Evolutionary conservation across 53 echinoderm and acorn worm genomes (phyloP).

Genomic region (Echinometra lucunter): DNA sequence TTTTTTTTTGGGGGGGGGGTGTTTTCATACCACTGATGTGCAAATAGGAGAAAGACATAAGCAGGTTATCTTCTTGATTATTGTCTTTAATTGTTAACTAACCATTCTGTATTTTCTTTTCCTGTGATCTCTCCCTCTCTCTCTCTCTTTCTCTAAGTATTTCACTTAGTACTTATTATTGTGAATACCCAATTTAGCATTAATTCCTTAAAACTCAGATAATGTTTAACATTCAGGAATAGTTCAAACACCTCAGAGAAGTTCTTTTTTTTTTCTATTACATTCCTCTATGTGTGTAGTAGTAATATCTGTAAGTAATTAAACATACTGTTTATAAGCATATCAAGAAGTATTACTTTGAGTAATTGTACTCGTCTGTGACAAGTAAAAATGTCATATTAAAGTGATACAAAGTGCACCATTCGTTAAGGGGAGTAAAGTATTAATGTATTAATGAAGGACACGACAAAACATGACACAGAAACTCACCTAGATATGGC

Average conservation of each 20-base stretch:
- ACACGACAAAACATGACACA: too few relatives aligned
- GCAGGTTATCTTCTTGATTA: too few relatives aligned
- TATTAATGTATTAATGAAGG: too few relatives aligned
- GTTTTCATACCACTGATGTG: background rate
- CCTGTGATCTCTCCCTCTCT: too few relatives aligned
- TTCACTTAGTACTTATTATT: too few relatives aligned
- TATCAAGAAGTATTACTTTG: background rate
- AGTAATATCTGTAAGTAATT: background rate
- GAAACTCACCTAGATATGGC: too few relatives aligned
- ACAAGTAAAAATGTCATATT: background rate
- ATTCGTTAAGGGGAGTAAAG: background rate
- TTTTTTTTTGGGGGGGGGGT: too few relatives aligned
- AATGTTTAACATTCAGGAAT: background rate
- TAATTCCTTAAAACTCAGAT: background rate
- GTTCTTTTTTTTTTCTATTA: background rate
- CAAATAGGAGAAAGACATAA: too few relatives aligned
- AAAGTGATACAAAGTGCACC: background rate
- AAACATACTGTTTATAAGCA: background rate
- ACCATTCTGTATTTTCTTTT: too few relatives aligned
- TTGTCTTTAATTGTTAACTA: too few relatives aligned
- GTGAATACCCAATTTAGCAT: background rate
- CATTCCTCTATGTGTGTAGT: background rate
- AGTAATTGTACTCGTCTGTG: background rate
- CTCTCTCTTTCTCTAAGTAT: too few relatives aligned
- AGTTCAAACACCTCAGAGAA: background rate